Conservation (phyloP, 2,797 vertebrate species). For the Eulemur coronatus region DNA sequence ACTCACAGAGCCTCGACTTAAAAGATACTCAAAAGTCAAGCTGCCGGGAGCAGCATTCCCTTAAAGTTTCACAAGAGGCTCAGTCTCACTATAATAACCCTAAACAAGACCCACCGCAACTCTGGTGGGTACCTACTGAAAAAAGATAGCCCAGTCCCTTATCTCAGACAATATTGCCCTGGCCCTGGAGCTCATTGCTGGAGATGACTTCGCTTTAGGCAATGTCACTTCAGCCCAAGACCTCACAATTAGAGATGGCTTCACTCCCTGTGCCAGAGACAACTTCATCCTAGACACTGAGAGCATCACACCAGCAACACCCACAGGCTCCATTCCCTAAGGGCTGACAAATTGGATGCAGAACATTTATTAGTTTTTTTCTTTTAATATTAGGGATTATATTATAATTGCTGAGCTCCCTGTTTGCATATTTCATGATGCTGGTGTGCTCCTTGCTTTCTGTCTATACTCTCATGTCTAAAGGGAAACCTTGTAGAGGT, state of each 20-base stretch:
- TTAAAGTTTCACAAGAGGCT: background rate
- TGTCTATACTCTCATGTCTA: background rate
- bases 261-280: background rate
- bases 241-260: background rate
- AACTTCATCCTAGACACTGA: background rate
- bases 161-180: background rate
- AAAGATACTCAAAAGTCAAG: background rate
- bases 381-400: background rate
- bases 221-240: background rate
- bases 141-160: background rate
- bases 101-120: background rate
- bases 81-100: background rate
- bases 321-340: background rate
- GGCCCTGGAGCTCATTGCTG: background rate
- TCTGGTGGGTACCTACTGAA: background rate
- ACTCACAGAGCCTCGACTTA: background rate
- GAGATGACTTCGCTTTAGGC: background rate
- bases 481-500: background rate
- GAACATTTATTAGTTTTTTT: background rate
- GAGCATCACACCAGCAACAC: background rate
- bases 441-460: background rate
- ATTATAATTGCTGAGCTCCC: background rate
- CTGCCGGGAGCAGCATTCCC: background rate
- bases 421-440: background rate
- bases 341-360: background rate